phyloP scores from a whole-genome alignment of 2,797 vertebrate species.

The Cynodonichthys magdalenae region DNA sequence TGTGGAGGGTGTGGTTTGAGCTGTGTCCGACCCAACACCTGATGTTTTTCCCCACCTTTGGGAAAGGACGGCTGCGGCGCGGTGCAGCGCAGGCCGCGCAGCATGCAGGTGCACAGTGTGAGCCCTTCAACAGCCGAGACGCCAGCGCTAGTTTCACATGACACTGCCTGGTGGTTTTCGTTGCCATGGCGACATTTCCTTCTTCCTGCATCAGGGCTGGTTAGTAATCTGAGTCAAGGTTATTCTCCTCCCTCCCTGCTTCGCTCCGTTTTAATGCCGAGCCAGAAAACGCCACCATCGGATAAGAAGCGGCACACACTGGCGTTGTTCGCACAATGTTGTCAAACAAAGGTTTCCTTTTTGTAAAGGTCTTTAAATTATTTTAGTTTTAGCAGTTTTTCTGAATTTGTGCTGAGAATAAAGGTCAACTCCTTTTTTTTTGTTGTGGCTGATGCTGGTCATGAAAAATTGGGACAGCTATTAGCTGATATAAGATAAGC shows the following conservation, averaged over 20 bases:
- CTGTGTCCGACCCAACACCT: constrained; percentile 42
- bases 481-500: too few relatives aligned
- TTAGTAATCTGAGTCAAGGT: constrained; percentile 88
- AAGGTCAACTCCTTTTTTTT: too few relatives aligned
- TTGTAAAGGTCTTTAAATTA: constrained; percentile 44
- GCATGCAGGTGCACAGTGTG: constrained; percentile 74
- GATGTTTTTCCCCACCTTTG: constrained; percentile 43
- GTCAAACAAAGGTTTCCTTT: constrained; percentile 33
- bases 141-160: constrained; percentile 85
- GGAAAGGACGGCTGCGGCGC: constrained; percentile 51
- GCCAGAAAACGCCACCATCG: constrained; percentile 64
- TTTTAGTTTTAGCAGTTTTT: constrained; percentile 21
- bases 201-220: constrained; percentile 85
- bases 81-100: constrained; percentile 45
- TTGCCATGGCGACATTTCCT: constrained; percentile 92
- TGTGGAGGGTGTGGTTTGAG: constrained; percentile 8
- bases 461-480: too few relatives aligned
- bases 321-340: constrained; percentile 33
- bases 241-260: constrained; percentile 78
- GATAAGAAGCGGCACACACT: constrained; percentile 70
- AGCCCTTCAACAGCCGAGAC: constrained; percentile 73
- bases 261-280: constrained; percentile 50
- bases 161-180: constrained; percentile 88
- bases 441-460: too few relatives aligned
- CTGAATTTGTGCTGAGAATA: constrained; percentile 1